Conservation (phyloP, 2,797 vertebrate species). For the Halcyon badia region DNA sequence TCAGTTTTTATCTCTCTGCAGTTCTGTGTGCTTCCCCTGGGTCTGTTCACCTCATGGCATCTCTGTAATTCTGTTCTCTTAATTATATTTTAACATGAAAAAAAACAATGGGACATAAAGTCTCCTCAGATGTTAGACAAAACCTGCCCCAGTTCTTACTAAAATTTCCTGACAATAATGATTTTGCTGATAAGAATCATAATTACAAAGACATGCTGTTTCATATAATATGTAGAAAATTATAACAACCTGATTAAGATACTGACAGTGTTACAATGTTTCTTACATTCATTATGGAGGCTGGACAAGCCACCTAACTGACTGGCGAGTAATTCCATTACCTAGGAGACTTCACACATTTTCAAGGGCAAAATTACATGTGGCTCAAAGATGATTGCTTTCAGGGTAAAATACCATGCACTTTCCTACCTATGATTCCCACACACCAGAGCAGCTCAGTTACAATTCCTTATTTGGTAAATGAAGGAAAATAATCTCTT, state of each 20-base stretch:
- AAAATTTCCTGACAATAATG: slow-evolving; percentile 17
- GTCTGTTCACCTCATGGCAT: not conserved
- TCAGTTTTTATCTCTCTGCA: not conserved
- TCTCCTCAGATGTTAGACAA: not conserved
- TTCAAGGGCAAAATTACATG: not conserved
- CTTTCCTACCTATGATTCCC: not conserved
- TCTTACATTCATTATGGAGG: not conserved
- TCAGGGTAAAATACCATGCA: not conserved
- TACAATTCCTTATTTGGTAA: not conserved
- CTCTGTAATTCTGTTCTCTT: slow-evolving; percentile 11
- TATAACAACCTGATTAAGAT: not conserved
- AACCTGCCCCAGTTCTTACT: not conserved
- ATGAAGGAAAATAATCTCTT: not conserved
- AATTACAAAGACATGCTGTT: not conserved
- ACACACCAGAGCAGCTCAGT: not conserved
- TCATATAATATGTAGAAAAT: slow-evolving; percentile 4
- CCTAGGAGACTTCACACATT: not conserved
- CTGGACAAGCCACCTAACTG: not conserved
- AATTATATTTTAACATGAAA: slow-evolving; percentile 35
- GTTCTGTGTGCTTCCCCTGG: not conserved
- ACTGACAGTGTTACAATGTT: not conserved
- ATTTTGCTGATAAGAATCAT: slow-evolving; percentile 17
- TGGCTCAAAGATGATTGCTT: not conserved
- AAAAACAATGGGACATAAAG: not conserved
- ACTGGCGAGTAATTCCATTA: not conserved